Percentiles rank a stretch among this genome's conserved stretches.
These are phyloP conservation scores for Heliocidaris erythrogramma DNA, from an alignment of 35 echinoderm and acorn worm species.

Conservation along the genomic window DNA sequence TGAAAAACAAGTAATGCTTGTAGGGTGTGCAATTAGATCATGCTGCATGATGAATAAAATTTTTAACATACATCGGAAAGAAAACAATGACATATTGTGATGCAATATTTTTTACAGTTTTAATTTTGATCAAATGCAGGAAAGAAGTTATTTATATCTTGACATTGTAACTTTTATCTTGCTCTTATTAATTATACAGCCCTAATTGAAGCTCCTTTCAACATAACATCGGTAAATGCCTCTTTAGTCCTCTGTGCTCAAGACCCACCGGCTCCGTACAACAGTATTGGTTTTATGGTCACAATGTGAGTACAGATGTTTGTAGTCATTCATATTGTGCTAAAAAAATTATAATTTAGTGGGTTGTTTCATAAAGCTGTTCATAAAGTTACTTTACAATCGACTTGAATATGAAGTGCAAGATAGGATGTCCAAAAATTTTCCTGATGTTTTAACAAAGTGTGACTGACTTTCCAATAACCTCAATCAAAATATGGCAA, in stretches of 20 bases:
- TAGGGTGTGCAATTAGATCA: too few relatives aligned
- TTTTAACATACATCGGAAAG: not conserved
- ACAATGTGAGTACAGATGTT: constrained; percentile 46
- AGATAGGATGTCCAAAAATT: too few relatives aligned
- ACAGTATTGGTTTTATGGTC: not conserved
- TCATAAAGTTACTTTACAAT: too few relatives aligned
- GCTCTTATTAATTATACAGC: not conserved
- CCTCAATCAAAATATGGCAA: too few relatives aligned
- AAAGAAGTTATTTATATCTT: not conserved
- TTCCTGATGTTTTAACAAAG: too few relatives aligned
- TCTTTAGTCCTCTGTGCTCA: constrained; percentile 4
- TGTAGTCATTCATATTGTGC: too few relatives aligned
- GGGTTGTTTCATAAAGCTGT: too few relatives aligned
- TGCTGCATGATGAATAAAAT: too few relatives aligned
- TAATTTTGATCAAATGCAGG: not conserved
- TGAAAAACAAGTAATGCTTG: too few relatives aligned
- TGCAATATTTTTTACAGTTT: not conserved
- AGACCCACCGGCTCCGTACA: constrained; percentile 33
- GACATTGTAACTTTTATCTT: not conserved
- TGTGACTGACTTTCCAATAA: too few relatives aligned
- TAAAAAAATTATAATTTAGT: too few relatives aligned
- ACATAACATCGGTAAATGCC: not conserved
- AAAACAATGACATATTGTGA: not conserved
- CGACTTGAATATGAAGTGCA: too few relatives aligned
- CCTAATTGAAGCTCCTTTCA: not conserved